These are phyloP conservation scores for Oncorhynchus tshawytscha DNA, from an alignment of 2,113 vertebrate genomes.

Conservation along the genomic window DNA sequence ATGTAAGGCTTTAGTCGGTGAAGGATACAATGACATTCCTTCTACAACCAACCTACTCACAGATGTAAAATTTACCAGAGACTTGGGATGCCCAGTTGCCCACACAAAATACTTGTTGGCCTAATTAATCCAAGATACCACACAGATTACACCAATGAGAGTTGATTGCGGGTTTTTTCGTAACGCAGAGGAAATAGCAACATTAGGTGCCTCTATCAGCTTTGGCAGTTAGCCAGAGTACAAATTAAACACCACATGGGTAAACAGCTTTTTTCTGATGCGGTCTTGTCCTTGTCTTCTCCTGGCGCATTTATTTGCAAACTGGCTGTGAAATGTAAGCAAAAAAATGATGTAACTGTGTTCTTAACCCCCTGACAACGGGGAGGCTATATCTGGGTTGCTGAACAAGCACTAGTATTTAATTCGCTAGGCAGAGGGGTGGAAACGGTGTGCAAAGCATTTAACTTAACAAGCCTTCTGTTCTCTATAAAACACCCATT, in stretches of 20 bases:
- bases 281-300: not conserved
- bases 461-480: not conserved
- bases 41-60: not conserved
- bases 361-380: constrained; percentile 33
- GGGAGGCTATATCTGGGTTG: constrained; percentile 29
- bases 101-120: not conserved
- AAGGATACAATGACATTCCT: not conserved
- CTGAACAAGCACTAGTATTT: constrained; percentile 33
- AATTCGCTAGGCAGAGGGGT: constrained; percentile 11
- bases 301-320: not conserved
- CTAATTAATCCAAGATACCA: not conserved
- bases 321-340: constrained; percentile 1
- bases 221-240: constrained; percentile 10
- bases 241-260: constrained; percentile 20
- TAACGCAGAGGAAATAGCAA: not conserved
- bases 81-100: not conserved
- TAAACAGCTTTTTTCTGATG: constrained; percentile 16
- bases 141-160: not conserved
- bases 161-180: not conserved
- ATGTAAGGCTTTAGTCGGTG: not conserved
- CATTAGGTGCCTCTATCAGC: constrained; percentile 11
- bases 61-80: not conserved
- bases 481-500: not conserved
- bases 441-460: not conserved
- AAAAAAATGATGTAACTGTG: constrained; percentile 23